Percentiles rank a stretch among this genome's conserved stretches.
Evolutionary conservation across 35 echinoderm and acorn worm genomes (phyloP).

Genomic region (Amphiura filiformis): DNA sequence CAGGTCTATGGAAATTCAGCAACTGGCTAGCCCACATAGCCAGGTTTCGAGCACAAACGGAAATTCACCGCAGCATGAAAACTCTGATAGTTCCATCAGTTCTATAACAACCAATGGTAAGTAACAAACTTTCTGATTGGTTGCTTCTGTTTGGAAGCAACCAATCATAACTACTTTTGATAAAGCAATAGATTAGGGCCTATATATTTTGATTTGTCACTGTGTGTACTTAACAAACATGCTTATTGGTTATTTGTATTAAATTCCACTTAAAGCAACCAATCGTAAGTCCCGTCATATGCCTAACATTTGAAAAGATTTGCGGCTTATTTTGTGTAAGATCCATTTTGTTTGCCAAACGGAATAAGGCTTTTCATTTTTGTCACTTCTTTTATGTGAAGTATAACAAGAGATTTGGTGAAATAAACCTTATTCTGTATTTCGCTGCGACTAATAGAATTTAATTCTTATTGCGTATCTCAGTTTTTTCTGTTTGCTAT

Average conservation of each 20-base stretch:
- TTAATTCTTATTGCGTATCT: neutral
- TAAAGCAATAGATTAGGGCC: no score
- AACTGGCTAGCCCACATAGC: constrained; percentile 67
- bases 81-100: constrained; percentile 55
- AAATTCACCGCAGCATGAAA: constrained; percentile 65
- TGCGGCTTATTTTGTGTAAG: neutral
- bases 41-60: constrained; percentile 60
- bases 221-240: constrained; percentile 6
- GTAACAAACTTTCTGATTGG: neutral
- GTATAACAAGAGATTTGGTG: neutral
- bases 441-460: neutral
- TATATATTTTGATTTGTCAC: no score
- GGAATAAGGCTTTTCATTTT: neutral
- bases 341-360: neutral
- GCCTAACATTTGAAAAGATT: neutral
- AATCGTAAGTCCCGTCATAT: neutral
- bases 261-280: neutral
- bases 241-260: neutral
- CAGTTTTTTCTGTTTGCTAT: neutral
- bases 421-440: neutral
- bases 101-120: constrained; percentile 67
- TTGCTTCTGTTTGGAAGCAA: no score
- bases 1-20: constrained; percentile 76
- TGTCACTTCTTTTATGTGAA: neutral
- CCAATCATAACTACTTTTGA: no score